A percentile compares a stretch with the other conserved stretches of the same genome.
phyloP scores from a whole-genome alignment of 2,888 invertebrate genomes.

The Chymomyza amoena region DNA sequence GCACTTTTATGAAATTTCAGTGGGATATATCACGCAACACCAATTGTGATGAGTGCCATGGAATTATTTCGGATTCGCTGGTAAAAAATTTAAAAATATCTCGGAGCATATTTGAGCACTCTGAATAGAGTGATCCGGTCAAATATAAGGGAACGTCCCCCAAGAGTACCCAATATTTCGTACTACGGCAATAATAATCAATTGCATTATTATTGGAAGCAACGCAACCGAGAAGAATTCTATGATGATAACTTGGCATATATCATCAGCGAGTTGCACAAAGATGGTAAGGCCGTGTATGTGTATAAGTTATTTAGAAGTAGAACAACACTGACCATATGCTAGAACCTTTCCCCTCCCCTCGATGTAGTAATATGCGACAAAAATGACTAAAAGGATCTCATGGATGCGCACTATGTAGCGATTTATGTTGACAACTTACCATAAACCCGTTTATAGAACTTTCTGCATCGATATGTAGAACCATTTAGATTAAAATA shows the following conservation, averaged over 20 bases:
- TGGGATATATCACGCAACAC: neutral
- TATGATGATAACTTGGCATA: slow-evolving; percentile 88
- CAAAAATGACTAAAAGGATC: too few relatives aligned
- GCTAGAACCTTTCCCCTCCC: too few relatives aligned
- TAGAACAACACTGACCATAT: too few relatives aligned
- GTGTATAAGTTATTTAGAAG: slow-evolving; percentile 36
- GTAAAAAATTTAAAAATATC: slow-evolving; percentile 41
- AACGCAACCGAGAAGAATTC: slow-evolving; percentile 83
- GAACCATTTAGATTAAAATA: too few relatives aligned
- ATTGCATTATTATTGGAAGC: slow-evolving; percentile 89
- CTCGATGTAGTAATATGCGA: neutral
- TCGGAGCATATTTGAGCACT: neutral
- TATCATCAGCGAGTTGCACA: slow-evolving; percentile 78
- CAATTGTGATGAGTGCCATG: fast-evolving
- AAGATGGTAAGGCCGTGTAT: slow-evolving; percentile 45
- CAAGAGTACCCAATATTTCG: slow-evolving; percentile 85
- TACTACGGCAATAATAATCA: slow-evolving; percentile 84
- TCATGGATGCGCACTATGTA: too few relatives aligned
- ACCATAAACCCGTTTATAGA: too few relatives aligned
- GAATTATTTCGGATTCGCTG: slow-evolving; percentile 44
- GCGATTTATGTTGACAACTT: too few relatives aligned
- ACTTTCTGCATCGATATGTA: too few relatives aligned
- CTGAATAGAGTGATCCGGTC: slow-evolving; percentile 85
- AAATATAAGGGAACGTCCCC: slow-evolving; percentile 81
- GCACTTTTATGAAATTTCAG: slow-evolving; percentile 6